Conservation (phyloP, 2,113 vertebrate species). For the Thomomys bottae region DNA sequence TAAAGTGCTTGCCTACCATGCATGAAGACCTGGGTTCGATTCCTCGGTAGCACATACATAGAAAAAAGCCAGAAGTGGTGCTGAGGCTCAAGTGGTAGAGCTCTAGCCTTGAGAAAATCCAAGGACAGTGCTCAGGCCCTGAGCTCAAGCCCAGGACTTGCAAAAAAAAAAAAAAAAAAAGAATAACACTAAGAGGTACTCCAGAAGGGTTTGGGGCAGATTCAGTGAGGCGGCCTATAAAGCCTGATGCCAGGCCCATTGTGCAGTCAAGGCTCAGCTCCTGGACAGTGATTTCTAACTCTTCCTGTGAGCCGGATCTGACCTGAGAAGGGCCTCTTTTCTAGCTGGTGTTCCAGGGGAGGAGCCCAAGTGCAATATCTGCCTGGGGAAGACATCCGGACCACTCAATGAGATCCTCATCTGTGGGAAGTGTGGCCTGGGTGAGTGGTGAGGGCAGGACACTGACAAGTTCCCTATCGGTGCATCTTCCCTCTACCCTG, state of each 20-base stretch:
- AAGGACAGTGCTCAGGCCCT: too few relatives aligned
- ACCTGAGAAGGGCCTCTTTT: constrained; percentile 25
- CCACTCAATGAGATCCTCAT: constrained; percentile 93
- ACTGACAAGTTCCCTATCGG: neutral
- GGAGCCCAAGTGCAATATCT: constrained; percentile 94
- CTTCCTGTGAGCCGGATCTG: neutral
- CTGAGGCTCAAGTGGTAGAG: too few relatives aligned
- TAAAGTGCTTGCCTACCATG: too few relatives aligned
- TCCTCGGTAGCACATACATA: too few relatives aligned
- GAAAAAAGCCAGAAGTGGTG: too few relatives aligned
- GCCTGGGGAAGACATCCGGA: constrained; percentile 87
- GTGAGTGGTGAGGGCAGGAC: constrained; percentile 84
- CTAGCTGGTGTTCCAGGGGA: constrained; percentile 95
- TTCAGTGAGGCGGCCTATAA: neutral
- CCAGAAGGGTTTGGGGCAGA: neutral
- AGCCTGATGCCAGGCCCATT: neutral
- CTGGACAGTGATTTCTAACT: neutral
- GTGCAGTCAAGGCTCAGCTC: neutral
- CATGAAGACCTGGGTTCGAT: too few relatives aligned
- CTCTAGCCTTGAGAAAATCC: too few relatives aligned
- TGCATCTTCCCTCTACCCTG: neutral
- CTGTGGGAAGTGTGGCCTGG: constrained; percentile 97
- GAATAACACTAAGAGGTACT: neutral
- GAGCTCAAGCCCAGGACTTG: too few relatives aligned
- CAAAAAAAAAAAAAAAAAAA: too few relatives aligned